Conservation (phyloP, 2,797 vertebrate species). For the Pangasius macronema region DNA sequence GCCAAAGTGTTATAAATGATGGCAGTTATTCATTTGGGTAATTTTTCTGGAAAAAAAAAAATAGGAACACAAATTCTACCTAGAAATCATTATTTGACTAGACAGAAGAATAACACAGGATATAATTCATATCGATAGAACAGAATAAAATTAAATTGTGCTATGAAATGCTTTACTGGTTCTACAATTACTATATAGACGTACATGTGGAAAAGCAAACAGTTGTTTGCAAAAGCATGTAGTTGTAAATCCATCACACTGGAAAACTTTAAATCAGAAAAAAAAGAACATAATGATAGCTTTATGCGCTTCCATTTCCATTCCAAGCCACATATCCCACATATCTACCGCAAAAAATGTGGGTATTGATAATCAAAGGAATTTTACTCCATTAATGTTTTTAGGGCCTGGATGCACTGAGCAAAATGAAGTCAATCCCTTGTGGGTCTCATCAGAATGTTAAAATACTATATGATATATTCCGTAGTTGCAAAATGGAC, state of each 20-base stretch:
- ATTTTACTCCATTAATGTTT: neutral
- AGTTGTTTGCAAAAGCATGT: neutral
- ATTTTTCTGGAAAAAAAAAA: neutral
- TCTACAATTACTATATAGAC: neutral
- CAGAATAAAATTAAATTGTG: neutral
- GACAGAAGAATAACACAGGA: neutral
- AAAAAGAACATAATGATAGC: neutral
- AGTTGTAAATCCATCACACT: neutral
- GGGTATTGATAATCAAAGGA: neutral
- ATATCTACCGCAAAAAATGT: neutral
- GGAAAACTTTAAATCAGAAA: neutral
- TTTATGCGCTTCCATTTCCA: neutral
- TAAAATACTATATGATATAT: neutral
- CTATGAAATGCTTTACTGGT: neutral
- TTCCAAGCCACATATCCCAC: neutral
- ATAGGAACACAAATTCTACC: neutral
- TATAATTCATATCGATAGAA: constrained; percentile 7
- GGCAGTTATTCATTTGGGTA: neutral
- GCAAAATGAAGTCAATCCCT: neutral
- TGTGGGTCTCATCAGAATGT: neutral
- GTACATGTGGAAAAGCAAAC: neutral
- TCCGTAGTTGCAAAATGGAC: neutral
- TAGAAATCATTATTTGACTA: neutral
- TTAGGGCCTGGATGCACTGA: neutral
- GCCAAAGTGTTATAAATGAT: constrained; percentile 46